Evolutionary conservation across 2,113 vertebrate species (phyloP).

Genomic region (Chaetops frenatus): DNA sequence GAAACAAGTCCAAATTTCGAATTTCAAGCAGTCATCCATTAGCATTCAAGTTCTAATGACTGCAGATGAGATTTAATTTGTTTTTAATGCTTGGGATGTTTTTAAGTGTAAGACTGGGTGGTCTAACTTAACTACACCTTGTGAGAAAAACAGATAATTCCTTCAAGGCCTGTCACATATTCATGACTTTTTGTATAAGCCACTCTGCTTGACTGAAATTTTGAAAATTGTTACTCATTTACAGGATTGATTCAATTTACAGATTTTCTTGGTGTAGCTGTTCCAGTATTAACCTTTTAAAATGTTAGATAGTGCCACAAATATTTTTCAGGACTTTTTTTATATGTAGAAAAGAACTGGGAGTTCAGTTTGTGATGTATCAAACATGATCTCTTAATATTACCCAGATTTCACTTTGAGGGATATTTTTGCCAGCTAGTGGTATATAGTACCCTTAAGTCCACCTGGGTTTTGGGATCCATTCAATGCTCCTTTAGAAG

Average conservation of each 20-base stretch:
- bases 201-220: neutral
- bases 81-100: neutral
- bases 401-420: neutral
- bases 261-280: neutral
- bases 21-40: neutral
- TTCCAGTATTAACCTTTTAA: neutral
- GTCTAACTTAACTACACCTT: neutral
- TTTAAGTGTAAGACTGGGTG: neutral
- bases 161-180: neutral
- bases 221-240: neutral
- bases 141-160: neutral
- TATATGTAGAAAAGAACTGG: neutral
- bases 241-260: neutral
- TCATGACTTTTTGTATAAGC: neutral
- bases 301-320: neutral
- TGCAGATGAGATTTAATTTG: neutral
- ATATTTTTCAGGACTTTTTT: neutral
- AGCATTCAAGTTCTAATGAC: neutral
- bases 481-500: neutral
- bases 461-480: neutral
- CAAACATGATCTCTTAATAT: neutral
- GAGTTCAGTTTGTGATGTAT: neutral
- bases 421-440: neutral
- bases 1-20: neutral
- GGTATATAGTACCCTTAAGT: neutral